Base-by-base conservation (phyloP, 1,140 invertebrate genomes). In the Hetaerina americana region DNA sequence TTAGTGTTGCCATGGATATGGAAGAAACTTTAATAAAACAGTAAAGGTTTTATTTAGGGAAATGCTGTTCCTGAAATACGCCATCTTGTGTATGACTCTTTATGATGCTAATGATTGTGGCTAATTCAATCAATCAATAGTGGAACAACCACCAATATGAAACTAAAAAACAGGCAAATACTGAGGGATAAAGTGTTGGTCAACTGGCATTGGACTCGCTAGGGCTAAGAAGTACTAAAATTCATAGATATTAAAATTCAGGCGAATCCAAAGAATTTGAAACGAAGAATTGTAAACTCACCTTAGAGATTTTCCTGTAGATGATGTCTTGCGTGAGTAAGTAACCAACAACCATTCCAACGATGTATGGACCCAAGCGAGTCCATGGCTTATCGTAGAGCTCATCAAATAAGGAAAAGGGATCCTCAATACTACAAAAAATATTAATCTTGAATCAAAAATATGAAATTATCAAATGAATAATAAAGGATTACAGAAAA, bases 341-440 rank as follows among this genome's bases (percentile, higher is more conserved):
- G 77, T 80, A 82, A 66, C 81, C 81, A 0, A 77, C 73, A 26
- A 75, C 72, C 77, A 83, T 81, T 5, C 81, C 81, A 72, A 82
- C 77, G 27, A 83, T 73, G 74, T 82, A 81, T 70, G 81, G 81
- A 67, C 79, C 79, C 24, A 82, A 78, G 76, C 80, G 78, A 0
- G 78, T 78, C 78, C 80, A 82, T 3, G 81, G 79, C 71, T 83
- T 81, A 70, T 82, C 81, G 66, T 80, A 81, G 15, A 82, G 74
- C 73, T 79, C 80, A 25, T 82, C 80, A 67, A 81, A 83, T 73
- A 80, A 77, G 10, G 78, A 79, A 57, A 82, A 80, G 22, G 81
- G 81, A 73, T 82, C 78, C 57, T 78, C 74, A 57, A 82, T 78
- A n/a, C 82, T 83, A n/a, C n/a, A n/a, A n/a, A n/a, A n/a, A n/a